A percentile compares a stretch with the other conserved stretches of the same genome.
Evolutionary conservation across 2,888 invertebrate species (phyloP).

Genomic region (Bimastos eiseni): DNA sequence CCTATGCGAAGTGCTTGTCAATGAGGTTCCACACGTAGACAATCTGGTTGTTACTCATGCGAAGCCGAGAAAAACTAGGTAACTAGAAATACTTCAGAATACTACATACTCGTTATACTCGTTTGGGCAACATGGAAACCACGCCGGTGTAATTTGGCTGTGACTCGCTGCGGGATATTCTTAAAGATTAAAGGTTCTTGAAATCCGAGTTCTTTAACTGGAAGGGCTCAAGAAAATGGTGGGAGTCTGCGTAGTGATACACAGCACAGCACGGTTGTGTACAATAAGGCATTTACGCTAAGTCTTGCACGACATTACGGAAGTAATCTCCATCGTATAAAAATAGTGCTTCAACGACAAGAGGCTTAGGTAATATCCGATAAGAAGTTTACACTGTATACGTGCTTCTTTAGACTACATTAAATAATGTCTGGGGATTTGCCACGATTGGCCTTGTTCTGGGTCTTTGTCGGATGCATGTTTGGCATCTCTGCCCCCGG

Average conservation of each 20-base stretch:
- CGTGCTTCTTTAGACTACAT: background rate
- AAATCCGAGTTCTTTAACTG: background rate
- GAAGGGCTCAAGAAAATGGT: background rate
- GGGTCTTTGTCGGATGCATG: background rate
- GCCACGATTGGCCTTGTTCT: background rate
- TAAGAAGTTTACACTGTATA: background rate
- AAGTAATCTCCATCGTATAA: background rate
- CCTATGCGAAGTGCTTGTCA: background rate
- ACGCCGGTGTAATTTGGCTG: background rate
- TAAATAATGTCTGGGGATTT: background rate
- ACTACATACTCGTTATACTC: background rate
- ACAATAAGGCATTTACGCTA: background rate
- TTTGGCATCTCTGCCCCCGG: background rate
- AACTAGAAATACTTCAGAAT: background rate
- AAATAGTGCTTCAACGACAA: background rate
- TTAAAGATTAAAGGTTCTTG: background rate
- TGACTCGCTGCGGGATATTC: background rate
- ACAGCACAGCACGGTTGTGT: background rate
- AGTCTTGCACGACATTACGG: background rate
- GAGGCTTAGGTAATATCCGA: background rate
- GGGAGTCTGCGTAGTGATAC: background rate
- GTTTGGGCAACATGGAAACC: background rate
- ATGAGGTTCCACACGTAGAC: background rate
- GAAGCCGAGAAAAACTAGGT: background rate
- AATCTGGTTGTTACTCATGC: background rate